Evolutionary conservation across 2,888 invertebrate species (phyloP), one percentile per base, ranked within the genome.

Genomic region (Xylota segnis): DNA sequence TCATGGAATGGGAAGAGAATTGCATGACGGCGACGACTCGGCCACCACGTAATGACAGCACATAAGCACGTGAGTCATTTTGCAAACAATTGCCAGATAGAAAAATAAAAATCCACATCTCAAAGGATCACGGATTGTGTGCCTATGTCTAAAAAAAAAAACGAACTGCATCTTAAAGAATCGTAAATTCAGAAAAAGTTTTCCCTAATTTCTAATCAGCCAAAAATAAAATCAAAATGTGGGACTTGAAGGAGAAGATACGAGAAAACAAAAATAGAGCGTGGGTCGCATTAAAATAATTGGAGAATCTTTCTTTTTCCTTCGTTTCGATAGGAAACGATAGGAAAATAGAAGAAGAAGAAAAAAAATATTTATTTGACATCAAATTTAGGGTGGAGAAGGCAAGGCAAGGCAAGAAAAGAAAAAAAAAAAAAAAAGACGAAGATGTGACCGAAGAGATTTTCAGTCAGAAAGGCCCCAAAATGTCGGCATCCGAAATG

Each of bases 231-330:
- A 47, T 61, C 18, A 37, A 71, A 79, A 83, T 47, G 40, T 65
- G 58, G 79, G 54, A 65, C 65, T 75, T 23, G n/a, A 47, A 23
- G 54, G 9, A 40, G 18, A 68, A 52, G 59, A 65, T 65, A 23
- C 23, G 23, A 47, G 34, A 52, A 61, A 40, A 70, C 52, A 54
- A 83, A 88, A 86, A 87, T 88, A 83, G 87, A 87, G 86, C 83
- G 88, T 88, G 87, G 83, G 83, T 65, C 84, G 83, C 83, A 75
- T 77, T 78, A 66, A 70, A 77, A 79, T 83, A 74, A 78, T 79
- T 75, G 68, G 59, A 75, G 70, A 79, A 59, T 79, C 47, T 47
- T 65, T 72, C 14, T 14, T 14, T 43, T 61, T 56, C 27, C 9
- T 72, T 47, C n/a, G 32, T 61, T 47, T 66, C 56, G 47, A 65